Conservation (phyloP, 2,888 invertebrate genomes). For the Torymus texanus region DNA sequence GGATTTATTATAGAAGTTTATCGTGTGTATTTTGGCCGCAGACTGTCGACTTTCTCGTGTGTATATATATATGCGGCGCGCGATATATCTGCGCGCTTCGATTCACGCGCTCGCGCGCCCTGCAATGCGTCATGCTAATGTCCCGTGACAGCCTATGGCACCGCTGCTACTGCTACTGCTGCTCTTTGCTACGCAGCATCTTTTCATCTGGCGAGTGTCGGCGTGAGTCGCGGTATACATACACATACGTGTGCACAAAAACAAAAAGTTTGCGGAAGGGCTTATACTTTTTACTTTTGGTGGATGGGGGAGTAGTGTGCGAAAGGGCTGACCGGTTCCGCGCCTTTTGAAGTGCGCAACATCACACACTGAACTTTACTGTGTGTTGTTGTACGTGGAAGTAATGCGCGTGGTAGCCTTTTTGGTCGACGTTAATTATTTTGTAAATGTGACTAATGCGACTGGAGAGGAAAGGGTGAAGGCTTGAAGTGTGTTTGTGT, state of each 20-base stretch:
- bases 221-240: too few relatives aligned
- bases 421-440: too few relatives aligned
- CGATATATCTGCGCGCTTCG: slow-evolving; percentile 61
- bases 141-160: slow-evolving; percentile 61
- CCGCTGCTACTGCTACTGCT: slow-evolving; percentile 17
- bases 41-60: slow-evolving; percentile 29
- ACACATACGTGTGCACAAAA: neutral
- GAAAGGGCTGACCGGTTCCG: too few relatives aligned
- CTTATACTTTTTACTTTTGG: neutral
- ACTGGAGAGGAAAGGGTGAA: too few relatives aligned
- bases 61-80: slow-evolving; percentile 62
- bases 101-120: slow-evolving; percentile 60
- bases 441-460: too few relatives aligned
- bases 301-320: neutral
- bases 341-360: too few relatives aligned
- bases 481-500: too few relatives aligned
- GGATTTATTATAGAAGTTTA: slow-evolving; percentile 31
- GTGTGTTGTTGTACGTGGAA: too few relatives aligned
- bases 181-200: neutral
- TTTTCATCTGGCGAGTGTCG: slow-evolving; percentile 43
- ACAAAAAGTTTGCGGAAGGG: neutral
- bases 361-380: too few relatives aligned
- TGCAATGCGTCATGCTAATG: slow-evolving; percentile 71
- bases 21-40: slow-evolving; percentile 48
- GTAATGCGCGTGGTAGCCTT: too few relatives aligned